Conservation (phyloP, 2,888 invertebrate species). For the Busseola fusca region DNA sequence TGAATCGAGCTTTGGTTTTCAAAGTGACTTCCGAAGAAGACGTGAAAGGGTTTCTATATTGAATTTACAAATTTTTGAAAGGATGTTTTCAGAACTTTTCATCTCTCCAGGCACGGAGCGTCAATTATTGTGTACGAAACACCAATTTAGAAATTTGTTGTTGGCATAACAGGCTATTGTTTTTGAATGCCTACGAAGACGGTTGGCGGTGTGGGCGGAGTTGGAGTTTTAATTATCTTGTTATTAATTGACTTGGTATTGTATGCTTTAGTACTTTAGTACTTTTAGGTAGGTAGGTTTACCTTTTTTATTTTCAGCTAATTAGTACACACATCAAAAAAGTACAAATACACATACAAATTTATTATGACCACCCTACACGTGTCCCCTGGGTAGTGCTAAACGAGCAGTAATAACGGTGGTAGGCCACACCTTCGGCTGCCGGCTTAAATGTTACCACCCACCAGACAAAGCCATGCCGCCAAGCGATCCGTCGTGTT, state of each 20-base stretch:
- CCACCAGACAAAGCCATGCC: too few species aligned
- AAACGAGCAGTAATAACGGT: too few species aligned
- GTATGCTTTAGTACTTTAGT: too few species aligned
- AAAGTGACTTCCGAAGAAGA: not conserved
- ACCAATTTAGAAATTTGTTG: constrained; percentile 36
- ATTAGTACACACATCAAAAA: too few species aligned
- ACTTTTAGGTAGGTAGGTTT: not conserved
- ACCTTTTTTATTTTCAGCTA: too few species aligned
- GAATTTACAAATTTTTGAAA: constrained; percentile 6
- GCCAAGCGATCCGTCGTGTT: too few species aligned
- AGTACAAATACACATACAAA: too few species aligned
- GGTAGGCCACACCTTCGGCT: too few species aligned
- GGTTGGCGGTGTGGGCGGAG: not conserved
- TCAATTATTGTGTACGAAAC: constrained; percentile 28
- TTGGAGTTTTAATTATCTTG: not conserved
- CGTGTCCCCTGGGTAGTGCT: too few species aligned
- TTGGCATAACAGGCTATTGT: constrained; percentile 13
- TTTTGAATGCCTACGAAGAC: constrained; percentile 10
- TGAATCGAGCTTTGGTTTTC: not conserved
- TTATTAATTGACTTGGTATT: not conserved
- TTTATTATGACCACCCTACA: too few species aligned
- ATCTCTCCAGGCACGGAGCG: constrained; percentile 1
- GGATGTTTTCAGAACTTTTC: constrained; percentile 1
- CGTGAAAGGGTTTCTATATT: not conserved
- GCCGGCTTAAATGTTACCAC: too few species aligned